Evolutionary conservation across 1,140 invertebrate genomes (phyloP), one percentile per base, ranked within the genome.

Genomic region (Acyrthosiphon pisum): DNA sequence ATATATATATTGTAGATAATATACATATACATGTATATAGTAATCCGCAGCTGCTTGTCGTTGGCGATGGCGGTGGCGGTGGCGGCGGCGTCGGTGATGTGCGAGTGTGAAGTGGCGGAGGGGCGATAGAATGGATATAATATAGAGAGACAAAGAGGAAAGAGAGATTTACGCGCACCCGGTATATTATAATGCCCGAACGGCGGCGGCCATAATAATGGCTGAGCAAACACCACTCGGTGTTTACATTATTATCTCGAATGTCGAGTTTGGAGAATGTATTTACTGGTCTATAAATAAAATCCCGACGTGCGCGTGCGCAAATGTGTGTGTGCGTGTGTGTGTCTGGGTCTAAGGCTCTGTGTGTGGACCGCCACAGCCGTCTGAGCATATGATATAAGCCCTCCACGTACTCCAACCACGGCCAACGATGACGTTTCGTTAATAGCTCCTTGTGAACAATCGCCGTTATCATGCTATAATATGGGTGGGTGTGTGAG

Each of bases 221-320:
- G 89, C 89, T 35, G 56, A 60, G 56, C 89, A 90, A 90, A 90
- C 89, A 90, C 89, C 89, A 68, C 89, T 68, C 53, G 89, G 89
- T 68, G 89, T 90, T 90, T 90, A 90, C 56, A 90, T 90, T 90
- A 90, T 90, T 41, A 56, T 89, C 88, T 90, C 89, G 53, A 41
- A 90, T 35, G 89, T 44, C 37, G 89, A 87, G 86, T 87, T 50
- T 22, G 86, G 89, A 60, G 37, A 60, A 68, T 44, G 37, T 44
- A 68, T 44, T 90, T 90, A 90, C 89, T 44, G 53, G 88, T 90
- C 53, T 90, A 68, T 90, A 68, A 90, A 90, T 90, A 90, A 90
- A 90, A 90, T 90, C 53, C 37, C 56, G 89, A 56, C 56, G 37
- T 41, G 18, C 37, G 56, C 18, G 6, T 37, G 6, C 6, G 86